phyloP scores from a whole-genome alignment of 2,797 vertebrate species.

The Staurois parvus region DNA sequence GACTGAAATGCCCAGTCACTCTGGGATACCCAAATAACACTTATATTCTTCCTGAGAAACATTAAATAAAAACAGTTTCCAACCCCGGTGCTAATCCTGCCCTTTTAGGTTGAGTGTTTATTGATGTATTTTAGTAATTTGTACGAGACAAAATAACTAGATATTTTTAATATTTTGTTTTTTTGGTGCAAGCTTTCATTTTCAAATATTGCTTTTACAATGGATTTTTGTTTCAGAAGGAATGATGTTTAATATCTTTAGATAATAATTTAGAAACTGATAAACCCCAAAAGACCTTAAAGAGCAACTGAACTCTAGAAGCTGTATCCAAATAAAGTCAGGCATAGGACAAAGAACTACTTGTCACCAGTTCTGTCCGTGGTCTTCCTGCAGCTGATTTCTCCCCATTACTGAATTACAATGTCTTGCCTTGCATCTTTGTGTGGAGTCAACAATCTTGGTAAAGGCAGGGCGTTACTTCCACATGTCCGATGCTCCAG shows the following conservation, averaged over 20 bases:
- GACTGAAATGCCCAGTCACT: constrained; percentile 50
- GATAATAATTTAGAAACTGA: too few relatives aligned
- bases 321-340: too few relatives aligned
- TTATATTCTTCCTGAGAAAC: constrained; percentile 41
- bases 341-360: too few relatives aligned
- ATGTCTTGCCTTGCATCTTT: too few relatives aligned
- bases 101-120: constrained; percentile 46
- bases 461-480: too few relatives aligned
- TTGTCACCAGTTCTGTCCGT: too few relatives aligned
- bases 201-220: not conserved
- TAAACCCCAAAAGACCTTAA: too few relatives aligned
- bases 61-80: constrained; percentile 51
- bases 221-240: not conserved
- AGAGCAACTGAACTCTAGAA: too few relatives aligned
- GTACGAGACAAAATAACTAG: constrained; percentile 34
- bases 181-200: not conserved
- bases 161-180: not conserved
- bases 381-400: too few relatives aligned
- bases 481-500: too few relatives aligned
- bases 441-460: too few relatives aligned
- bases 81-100: constrained; percentile 19
- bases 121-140: constrained; percentile 33
- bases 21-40: constrained; percentile 49
- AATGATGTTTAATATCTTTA: not conserved
- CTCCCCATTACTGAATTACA: too few relatives aligned